Base-by-base conservation (phyloP, 1,140 invertebrate genomes). In the Mercenaria mercenaria region DNA sequence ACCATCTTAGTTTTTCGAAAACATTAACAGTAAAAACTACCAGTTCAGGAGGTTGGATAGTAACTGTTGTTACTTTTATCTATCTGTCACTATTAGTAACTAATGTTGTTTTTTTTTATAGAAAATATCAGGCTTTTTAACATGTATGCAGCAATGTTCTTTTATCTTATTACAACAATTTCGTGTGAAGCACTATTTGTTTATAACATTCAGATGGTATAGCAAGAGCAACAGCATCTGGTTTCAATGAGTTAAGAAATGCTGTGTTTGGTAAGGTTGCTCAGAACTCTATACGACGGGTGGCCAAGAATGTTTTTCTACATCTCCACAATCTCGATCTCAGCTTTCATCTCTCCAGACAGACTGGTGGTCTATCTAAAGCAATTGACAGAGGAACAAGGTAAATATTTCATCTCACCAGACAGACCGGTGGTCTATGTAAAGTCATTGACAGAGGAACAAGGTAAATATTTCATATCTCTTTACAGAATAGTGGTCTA, bases 221-320 rank as follows among this genome's bases (percentile, higher is more conserved):
- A 90, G 99, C 99, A 0, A 97, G 99, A 93, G 97, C 97, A 20
- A 97, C 98, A 89, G 97, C 99, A 29, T 97, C 98, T 1, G 98
- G 98, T 69, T 99, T 99, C 94, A 99, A 99, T 96, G 99, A 99
- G 96, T 95, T 99, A 18, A 96, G 99, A 79, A 99, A 99, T 96
- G 99, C 99, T 13, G 98, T 99, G 32, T 99, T 99, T 96, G 99
- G 99, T 6, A 98, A 98, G 96, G 99, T 99, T n/a, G 99, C 99
- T 0, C 99, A 99, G 95, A 97, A 98, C 96, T 99, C 99, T 11
- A 99, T 99, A 91, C 96, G 99, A 76, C 97, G 98, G 96, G 98
- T 99, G 90, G 98, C 99, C 0, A 98, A 97, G 95, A 99, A 99
- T 96, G 99, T 99, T 15, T 99, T 99, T 96, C 96, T 98, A n/a